Evolutionary conservation across 2,113 vertebrate genomes (phyloP), one percentile per base, ranked within the genome.

Genomic region (Callipepla californica): DNA sequence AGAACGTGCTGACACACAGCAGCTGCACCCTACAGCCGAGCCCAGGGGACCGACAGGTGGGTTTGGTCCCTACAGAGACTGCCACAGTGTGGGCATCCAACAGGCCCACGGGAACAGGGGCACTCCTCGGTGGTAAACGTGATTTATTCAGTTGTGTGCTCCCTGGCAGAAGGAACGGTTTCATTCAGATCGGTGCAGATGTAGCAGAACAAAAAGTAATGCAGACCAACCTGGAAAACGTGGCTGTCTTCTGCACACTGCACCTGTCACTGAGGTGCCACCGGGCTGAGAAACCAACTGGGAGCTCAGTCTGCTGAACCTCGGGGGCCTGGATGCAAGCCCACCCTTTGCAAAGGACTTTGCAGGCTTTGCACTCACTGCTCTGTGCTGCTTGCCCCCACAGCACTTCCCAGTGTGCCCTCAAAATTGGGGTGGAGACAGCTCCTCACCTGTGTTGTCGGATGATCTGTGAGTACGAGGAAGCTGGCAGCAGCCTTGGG

Each of bases 291-390:
- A 53, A 53, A 53, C 14, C 26, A 30, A 17, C 51, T 53, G 51
- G 59, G 67, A 85, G 9, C 55, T 85, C 0, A 0, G 5, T 36
- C 3, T 0, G 0, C 47, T 25, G 42, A 30, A 59, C 61, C 48
- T 94, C 76, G 36, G 32, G 26, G 50, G 28, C 14, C 25, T 18
- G 28, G 42, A 30, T 19, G 28, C 18, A 63, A 59, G 16, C 6
- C 42, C 47, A 28, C 5, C 22, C 44, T 47, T 45, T n/a, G 36
- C 28, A 61, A 34, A 85, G 22, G 12, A n/a, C 19, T 88, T 77
- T 53, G 26, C 51, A 53, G 15, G 14, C 3, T 66, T 42, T 21
- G 36, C 28, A 13, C 4, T 62, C 28, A 7, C 25, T 57, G 34
- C 21, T 4, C 11, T 58, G 11, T 9, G 65, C 42, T 44, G 21